Percentiles rank a stretch among this genome's conserved stretches.
phyloP scores from a whole-genome alignment of 2,113 vertebrate genomes.

The Cariama cristata region DNA sequence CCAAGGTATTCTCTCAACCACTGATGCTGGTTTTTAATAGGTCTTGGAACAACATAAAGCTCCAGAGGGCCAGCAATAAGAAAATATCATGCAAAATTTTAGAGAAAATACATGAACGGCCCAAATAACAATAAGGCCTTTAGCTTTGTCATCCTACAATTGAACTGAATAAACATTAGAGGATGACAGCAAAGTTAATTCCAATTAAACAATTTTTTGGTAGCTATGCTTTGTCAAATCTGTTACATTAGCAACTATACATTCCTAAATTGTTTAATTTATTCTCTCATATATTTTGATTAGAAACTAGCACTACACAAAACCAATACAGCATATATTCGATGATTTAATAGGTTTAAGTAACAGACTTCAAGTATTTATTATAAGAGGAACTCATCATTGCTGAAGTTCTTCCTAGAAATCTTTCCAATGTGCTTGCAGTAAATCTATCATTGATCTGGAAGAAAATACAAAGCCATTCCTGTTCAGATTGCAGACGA shows the following conservation, averaged over 20 bases:
- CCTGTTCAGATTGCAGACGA: neutral
- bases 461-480: neutral
- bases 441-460: neutral
- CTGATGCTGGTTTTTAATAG: neutral
- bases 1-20: neutral
- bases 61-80: neutral
- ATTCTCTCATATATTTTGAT: slow-evolving; percentile 24
- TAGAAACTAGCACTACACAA: slow-evolving; percentile 6
- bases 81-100: neutral
- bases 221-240: slow-evolving; percentile 1
- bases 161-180: neutral
- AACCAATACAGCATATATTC: neutral
- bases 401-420: neutral
- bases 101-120: neutral
- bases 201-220: neutral
- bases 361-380: neutral
- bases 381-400: neutral
- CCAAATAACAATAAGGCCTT: neutral
- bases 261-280: slow-evolving; percentile 13
- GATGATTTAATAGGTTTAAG: slow-evolving; percentile 2
- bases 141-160: neutral
- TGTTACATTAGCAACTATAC: neutral
- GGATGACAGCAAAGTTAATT: slow-evolving; percentile 19
- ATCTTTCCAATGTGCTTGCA: neutral
- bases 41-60: neutral